A percentile compares a stretch with the other conserved stretches of the same genome.
phyloP scores from a whole-genome alignment of 2,113 vertebrate genomes.

The Pachycephala philippinensis region DNA sequence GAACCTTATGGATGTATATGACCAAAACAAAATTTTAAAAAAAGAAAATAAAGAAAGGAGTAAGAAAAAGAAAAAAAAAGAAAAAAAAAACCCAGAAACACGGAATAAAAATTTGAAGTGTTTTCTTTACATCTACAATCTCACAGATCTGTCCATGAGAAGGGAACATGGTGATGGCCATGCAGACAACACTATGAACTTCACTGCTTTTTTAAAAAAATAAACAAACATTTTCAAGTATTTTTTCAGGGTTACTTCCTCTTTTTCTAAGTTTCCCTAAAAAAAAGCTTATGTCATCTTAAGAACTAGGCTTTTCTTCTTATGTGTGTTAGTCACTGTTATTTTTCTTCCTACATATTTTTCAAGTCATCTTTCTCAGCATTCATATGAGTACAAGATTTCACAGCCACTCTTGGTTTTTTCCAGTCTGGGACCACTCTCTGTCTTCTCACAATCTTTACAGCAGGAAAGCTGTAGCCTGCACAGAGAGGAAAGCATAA shows the following conservation, averaged over 20 bases:
- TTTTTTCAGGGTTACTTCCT: background rate
- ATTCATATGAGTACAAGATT: background rate
- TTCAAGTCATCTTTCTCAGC: background rate
- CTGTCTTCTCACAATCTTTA: conserved; percentile 15
- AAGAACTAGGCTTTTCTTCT: conserved; percentile 8
- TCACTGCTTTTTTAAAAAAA: background rate
- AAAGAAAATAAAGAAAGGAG: background rate
- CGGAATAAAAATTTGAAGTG: background rate
- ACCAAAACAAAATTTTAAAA: background rate
- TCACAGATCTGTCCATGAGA: background rate
- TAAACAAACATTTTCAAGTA: background rate
- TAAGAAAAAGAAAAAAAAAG: background rate
- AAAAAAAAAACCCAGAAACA: background rate
- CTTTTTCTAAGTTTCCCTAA: background rate
- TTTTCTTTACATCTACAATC: background rate
- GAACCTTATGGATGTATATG: background rate
- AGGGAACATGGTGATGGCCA: background rate
- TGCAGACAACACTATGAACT: background rate
- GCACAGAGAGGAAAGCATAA: conserved; percentile 19
- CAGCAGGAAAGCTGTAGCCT: background rate
- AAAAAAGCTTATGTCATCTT: background rate
- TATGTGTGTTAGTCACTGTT: background rate
- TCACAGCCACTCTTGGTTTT: background rate
- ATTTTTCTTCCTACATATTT: conserved; percentile 18
- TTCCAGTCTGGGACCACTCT: background rate